Base-by-base conservation (phyloP, 2,113 vertebrate species). In the Sapajus apella region DNA sequence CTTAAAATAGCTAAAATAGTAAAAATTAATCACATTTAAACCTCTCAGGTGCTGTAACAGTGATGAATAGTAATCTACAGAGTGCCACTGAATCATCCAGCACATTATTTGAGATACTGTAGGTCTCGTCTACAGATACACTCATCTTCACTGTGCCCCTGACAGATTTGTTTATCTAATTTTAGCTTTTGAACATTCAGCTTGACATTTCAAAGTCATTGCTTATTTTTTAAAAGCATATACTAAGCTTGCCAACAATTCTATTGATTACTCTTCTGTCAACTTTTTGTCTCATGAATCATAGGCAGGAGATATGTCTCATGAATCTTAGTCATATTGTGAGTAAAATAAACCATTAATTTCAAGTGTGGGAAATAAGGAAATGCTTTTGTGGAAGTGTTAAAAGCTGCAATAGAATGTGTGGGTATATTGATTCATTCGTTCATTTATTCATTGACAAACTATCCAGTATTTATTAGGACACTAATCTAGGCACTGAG, bases 21-120 rank as follows among this genome's bases (percentile, higher is more conserved):
- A 96, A 93, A 98, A 98, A 98, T 98, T 98, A 98, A 98, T 98
- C 98, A 98, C 55, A 68, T 97, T 98, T 98, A 97, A 98, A 97
- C 64, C 95, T 98, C 76, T 98, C 95, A 97, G 97, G 97, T 98
- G 88, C 96, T 97, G 1, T 96, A 98, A 98, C 96, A 92, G 92
- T 98, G 98, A 98, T 96, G 97, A 98, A 98, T 97, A 92, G 96
- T 91, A 91, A 2, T 45, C 77, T 94, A 72, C 58, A 95, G 89
- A 98, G 97, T 92, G 95, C 89, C 98, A 98, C 98, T 98, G 98
- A 98, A 97, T 98, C 98, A 98, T 95, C 84, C 96, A 94, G 93
- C 95, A 94, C 95, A 97, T 95, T 97, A 97, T 98, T 98, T 98
- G 96, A 94, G 97, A 95, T 97, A 96, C 91, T 87, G 70, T 83